Evolutionary conservation across 2,797 vertebrate genomes (phyloP), one percentile per base, ranked within the genome.

Genomic region (Passerculus sandwichensis): DNA sequence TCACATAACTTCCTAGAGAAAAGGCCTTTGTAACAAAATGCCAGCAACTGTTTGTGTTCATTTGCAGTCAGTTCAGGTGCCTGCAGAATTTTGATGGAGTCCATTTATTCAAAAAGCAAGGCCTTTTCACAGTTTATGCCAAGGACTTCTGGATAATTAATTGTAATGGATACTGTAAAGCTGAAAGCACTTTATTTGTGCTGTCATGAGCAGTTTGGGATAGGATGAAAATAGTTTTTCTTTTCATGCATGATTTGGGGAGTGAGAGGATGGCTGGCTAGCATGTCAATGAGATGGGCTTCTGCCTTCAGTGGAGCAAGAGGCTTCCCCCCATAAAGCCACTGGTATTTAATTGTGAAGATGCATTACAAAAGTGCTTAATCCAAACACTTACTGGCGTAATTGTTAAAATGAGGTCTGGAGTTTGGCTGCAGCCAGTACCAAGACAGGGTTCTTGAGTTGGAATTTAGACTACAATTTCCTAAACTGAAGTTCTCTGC

Each of bases 81-180:
- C 65, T 60, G 48, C 61, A 11, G 69, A 64, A 90, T 91, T 89
- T 82, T 88, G 61, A 75, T 62, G 65, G 69, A 75, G 78, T 72
- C 56, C 30, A 36, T 78, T 81, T 88, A 79, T 82, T 91, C 71
- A 21, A 38, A 51, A 92, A 85, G 61, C 48, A 85, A 90, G 54
- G 61, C 53, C 23, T 93, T 93, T 93, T 75, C 79, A 76, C 61
- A 70, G 38, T 61, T 90, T 60, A 85, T 92, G 74, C 79, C 76
- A 78, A 89, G 47, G 91, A 85, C 89, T 91, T 92, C 21, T 23
- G 84, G 78, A 60, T 94, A 93, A 94, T 94, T 92, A 94, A 94
- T 95, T 93, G 91, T 87, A 95, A 95, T 77, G 38, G 83, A 79
- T 66, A 87, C 82, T 26, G 34, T 95, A 87, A 92, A 83, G 30